These are phyloP conservation scores for Meles meles DNA, from an alignment of 2,113 vertebrate genomes.

Conservation along the genomic window DNA sequence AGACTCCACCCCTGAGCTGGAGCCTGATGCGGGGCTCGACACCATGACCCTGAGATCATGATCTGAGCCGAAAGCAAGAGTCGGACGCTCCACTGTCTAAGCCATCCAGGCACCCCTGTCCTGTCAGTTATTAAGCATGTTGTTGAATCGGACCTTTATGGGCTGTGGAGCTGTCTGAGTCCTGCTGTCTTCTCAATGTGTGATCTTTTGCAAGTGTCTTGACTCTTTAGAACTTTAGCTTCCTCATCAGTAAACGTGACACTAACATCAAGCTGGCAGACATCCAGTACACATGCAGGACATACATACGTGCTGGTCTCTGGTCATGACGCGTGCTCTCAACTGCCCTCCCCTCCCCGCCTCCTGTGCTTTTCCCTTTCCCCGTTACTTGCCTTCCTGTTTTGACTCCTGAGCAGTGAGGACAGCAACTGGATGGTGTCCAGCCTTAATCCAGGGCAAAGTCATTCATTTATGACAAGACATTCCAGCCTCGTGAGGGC, in stretches of 20 bases:
- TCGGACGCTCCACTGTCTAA: not conserved
- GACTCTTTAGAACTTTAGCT: not conserved
- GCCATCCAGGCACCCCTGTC: not conserved
- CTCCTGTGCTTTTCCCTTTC: not conserved
- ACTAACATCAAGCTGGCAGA: not conserved
- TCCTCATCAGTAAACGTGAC: not conserved
- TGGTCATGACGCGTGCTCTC: not conserved
- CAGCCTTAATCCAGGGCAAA: slow-evolving; percentile 31
- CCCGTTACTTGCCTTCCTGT: not conserved
- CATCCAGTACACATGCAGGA: too few relatives aligned
- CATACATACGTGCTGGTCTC: not conserved
- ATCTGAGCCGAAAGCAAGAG: not conserved
- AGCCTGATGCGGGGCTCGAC: too few relatives aligned
- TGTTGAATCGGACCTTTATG: not conserved
- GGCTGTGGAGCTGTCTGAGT: not conserved
- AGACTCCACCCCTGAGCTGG: too few relatives aligned
- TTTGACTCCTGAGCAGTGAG: not conserved
- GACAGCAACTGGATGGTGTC: not conserved
- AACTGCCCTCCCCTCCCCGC: not conserved
- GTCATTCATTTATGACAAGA: slow-evolving; percentile 63
- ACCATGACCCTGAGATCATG: not conserved
- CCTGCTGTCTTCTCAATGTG: not conserved
- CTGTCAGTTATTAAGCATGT: not conserved
- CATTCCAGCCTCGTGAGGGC: slow-evolving; percentile 51
- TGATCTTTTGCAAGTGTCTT: not conserved